A percentile compares a stretch with the other conserved stretches of the same genome.
phyloP scores from a whole-genome alignment of 2,888 invertebrate species.

The Epinotia nisella region DNA sequence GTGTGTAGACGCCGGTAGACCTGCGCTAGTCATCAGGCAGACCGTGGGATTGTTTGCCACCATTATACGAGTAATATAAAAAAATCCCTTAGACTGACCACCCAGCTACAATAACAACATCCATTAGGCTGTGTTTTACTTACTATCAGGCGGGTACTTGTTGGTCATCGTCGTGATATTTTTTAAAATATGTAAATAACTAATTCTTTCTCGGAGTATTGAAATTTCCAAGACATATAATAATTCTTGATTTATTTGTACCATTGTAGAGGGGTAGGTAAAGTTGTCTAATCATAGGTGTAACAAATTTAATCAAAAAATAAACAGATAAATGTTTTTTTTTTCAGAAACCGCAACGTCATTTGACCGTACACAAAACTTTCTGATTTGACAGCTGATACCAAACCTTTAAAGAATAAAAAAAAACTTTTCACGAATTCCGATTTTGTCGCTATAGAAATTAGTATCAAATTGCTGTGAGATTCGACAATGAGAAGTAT shows the following conservation, averaged over 20 bases:
- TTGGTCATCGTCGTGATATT: too few relatives aligned
- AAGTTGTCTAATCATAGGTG: not conserved
- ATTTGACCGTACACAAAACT: slow-evolving; percentile 29
- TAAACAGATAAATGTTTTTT: not conserved
- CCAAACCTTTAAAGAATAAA: slow-evolving; percentile 4
- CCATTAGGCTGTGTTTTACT: too few relatives aligned
- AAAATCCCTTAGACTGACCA: too few relatives aligned
- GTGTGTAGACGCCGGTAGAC: not conserved
- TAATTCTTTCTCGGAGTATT: not conserved
- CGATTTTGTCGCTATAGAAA: slow-evolving; percentile 8
- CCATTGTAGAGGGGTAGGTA: too few relatives aligned
- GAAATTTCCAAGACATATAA: too few relatives aligned
- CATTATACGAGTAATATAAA: too few relatives aligned
- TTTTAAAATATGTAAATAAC: too few relatives aligned
- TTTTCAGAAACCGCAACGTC: slow-evolving; percentile 24
- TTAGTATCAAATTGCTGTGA: slow-evolving; percentile 29
- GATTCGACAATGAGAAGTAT: slow-evolving; percentile 10
- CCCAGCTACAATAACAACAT: too few relatives aligned
- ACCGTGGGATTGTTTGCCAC: too few relatives aligned
- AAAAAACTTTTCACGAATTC: slow-evolving; percentile 6
- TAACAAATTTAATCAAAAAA: not conserved
- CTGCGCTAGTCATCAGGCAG: not conserved
- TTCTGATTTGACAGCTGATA: slow-evolving; percentile 35
- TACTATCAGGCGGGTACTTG: too few relatives aligned
- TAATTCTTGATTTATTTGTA: too few relatives aligned